Evolutionary conservation across 2,888 invertebrate species (phyloP).

Genomic region (Pandemis corylana): DNA sequence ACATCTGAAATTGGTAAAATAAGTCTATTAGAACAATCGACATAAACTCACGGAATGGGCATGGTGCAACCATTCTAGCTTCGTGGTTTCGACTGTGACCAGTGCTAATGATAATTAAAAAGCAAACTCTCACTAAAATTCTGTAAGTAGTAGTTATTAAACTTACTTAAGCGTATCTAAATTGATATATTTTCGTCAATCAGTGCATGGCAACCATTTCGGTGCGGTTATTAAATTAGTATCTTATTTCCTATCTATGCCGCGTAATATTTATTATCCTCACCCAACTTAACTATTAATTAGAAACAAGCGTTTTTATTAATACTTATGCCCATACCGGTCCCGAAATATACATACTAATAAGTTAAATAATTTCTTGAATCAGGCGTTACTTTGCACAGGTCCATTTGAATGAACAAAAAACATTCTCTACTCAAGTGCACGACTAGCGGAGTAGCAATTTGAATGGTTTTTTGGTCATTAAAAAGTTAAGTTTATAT

Average conservation of each 20-base stretch:
- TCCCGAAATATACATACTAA: conserved; percentile 3
- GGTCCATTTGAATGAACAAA: no score
- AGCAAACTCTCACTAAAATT: neutral
- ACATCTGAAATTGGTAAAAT: conserved; percentile 81
- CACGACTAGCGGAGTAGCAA: no score
- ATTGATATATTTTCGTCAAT: neutral
- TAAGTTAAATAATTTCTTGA: no score
- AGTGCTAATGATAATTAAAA: neutral
- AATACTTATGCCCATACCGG: conserved; percentile 1
- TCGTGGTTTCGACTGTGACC: neutral
- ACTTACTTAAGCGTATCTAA: neutral
- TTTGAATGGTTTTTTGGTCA: no score
- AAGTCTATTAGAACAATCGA: conserved; percentile 19
- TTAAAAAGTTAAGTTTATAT: neutral
- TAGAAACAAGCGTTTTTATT: conserved; percentile 1
- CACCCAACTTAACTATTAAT: neutral
- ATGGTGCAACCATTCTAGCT: conserved; percentile 22
- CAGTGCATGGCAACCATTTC: neutral
- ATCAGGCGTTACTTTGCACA: no score
- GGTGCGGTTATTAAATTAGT: neutral
- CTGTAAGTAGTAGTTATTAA: neutral
- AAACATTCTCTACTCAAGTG: no score
- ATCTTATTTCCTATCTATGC: neutral
- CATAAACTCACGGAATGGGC: neutral
- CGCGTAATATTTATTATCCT: neutral